These are phyloP conservation scores for Diadema setosum DNA, from an alignment of 35 echinoderm and acorn worm genomes.

Conservation along the genomic window DNA sequence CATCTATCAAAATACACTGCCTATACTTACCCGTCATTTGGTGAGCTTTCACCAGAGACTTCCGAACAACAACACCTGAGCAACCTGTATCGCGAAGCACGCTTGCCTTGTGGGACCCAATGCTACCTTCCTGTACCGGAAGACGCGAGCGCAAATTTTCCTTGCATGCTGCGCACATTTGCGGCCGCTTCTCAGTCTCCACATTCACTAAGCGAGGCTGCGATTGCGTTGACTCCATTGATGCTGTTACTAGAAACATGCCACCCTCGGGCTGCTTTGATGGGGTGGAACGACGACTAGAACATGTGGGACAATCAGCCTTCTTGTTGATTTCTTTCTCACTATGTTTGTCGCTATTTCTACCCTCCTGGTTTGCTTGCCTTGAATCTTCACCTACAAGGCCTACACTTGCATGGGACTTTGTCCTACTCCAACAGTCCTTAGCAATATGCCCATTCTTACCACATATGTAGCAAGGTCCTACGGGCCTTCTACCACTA, in stretches of 20 bases:
- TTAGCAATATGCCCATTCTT: too few relatives aligned
- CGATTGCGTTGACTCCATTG: too few relatives aligned
- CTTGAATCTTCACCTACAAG: not conserved
- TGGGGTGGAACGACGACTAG: too few relatives aligned
- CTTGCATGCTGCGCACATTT: conserved; percentile 33
- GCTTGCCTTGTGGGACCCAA: conserved; percentile 2
- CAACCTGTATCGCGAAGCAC: conserved; percentile 60
- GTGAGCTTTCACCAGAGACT: not conserved
- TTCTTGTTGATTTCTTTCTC: too few relatives aligned
- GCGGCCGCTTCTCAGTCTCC: not conserved
- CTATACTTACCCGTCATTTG: conserved; percentile 34
- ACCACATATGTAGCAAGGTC: too few relatives aligned
- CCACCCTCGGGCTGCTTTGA: too few relatives aligned
- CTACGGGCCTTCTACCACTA: too few relatives aligned
- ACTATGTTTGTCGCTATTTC: not conserved
- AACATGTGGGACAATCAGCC: not conserved
- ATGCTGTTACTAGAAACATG: too few relatives aligned
- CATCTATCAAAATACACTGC: conserved; percentile 59
- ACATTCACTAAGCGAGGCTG: too few relatives aligned
- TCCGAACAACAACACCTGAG: conserved; percentile 36
- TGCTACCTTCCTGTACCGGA: conserved; percentile 13
- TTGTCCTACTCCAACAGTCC: not conserved
- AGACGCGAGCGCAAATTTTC: not conserved
- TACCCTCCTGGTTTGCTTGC: not conserved
- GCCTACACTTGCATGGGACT: not conserved